Evolutionary conservation across 2,888 invertebrate genomes (phyloP), one percentile per base, ranked within the genome.

Genomic region (Scaptomyza caliginosa): DNA sequence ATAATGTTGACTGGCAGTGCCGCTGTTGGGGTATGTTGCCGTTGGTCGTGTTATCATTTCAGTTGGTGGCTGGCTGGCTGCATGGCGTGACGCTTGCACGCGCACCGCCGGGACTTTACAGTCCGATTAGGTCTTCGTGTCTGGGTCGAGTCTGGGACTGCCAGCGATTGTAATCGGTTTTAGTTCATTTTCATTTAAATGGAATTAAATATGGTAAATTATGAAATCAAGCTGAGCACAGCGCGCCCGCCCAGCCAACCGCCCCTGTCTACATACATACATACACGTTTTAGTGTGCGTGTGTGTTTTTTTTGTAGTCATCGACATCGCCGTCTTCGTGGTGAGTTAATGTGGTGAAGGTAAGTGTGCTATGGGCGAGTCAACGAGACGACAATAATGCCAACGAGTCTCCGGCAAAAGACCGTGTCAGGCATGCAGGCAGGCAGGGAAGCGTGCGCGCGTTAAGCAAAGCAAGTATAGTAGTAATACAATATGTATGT

Each of bases 151-250:
- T 85, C 79, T 79, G 71, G 63, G 69, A 45, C 56, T 51, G 42
- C 48, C 48, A 46, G 52, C 69, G 72, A 80, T 76, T 79, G 77
- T 81, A 85, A 88, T 89, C 80, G 85, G 78, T 82, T 87, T 84
- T 70, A 78, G 79, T 88, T 88, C 75, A 83, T 88, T 86, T 82
- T 80, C 75, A 81, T 86, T 88, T 75, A 77, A 85, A 81, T 78
- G 78, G 77, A 83, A 88, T 78, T 83, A 89, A 88, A 85, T 88
- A 83, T 82, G 81, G 77, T 73, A 85, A 86, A 88, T 80, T 72
- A 74, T 85, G 81, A 79, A 85, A 78, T 77, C 85, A 86, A 80
- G 63, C 69, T 64, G 46, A 74, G 55, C 67, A 79, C 43, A 49
- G 55, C 55, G 67, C 40, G 11, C 32, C 57, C 24, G 19, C 21